Evolutionary conservation across 2,888 invertebrate species (phyloP).

Genomic region (Pachycephus smyrnensis): DNA sequence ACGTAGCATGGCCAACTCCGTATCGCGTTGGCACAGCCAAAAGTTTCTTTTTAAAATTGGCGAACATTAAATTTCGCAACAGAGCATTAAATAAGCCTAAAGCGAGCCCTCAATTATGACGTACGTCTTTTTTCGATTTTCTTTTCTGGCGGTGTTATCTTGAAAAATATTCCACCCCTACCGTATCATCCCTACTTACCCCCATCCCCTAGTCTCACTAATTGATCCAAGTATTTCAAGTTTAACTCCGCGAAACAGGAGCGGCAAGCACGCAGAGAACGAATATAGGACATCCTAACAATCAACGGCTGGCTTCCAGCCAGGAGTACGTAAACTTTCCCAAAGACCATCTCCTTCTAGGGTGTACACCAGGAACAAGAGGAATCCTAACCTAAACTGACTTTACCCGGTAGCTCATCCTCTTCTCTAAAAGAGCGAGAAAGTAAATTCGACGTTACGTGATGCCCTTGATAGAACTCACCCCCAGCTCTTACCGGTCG

Average conservation of each 20-base stretch:
- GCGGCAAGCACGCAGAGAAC: neutral
- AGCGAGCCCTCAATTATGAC: neutral
- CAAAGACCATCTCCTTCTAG: neutral
- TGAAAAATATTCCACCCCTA: too few relatives aligned
- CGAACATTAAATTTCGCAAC: too few relatives aligned
- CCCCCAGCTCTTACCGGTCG: slow-evolving; percentile 13
- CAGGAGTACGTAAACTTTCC: neutral
- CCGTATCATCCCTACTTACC: neutral
- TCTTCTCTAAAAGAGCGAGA: slow-evolving; percentile 36
- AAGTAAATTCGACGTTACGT: slow-evolving; percentile 4
- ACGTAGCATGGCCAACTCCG: too few relatives aligned
- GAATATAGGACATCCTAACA: neutral
- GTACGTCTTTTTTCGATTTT: neutral
- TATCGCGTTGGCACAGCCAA: too few relatives aligned
- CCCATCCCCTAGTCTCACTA: slow-evolving; percentile 3
- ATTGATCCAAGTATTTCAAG: slow-evolving; percentile 19
- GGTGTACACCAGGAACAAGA: neutral
- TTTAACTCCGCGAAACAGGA: neutral
- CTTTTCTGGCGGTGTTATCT: neutral
- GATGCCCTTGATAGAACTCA: slow-evolving; percentile 11
- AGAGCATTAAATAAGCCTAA: neutral
- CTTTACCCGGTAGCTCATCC: slow-evolving; percentile 16
- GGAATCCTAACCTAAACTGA: neutral
- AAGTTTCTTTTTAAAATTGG: too few relatives aligned
- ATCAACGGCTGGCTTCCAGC: neutral